Conservation (phyloP, 2,888 invertebrate species). For the Melieria picta region DNA sequence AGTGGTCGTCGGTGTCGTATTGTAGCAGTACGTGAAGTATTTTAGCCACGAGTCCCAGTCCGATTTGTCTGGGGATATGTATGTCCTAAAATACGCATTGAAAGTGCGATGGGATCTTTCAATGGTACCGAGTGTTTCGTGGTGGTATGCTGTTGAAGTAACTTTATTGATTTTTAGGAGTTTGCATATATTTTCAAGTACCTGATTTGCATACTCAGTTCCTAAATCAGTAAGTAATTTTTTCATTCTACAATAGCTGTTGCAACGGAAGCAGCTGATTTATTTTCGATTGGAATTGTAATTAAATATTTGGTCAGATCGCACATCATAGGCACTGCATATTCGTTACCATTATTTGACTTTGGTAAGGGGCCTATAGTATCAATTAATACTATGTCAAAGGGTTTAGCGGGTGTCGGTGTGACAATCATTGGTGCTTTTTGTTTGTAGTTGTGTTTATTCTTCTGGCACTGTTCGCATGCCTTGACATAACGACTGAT, state of each 20-base stretch:
- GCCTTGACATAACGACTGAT: neutral
- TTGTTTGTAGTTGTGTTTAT: no score
- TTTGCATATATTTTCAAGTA: conserved; percentile 33
- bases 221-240: conserved; percentile 34
- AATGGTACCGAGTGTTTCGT: conserved; percentile 30
- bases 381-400: no score
- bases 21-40: conserved; percentile 11
- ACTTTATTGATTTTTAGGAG: conserved; percentile 25
- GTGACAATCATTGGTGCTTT: no score
- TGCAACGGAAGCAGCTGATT: conserved; percentile 37
- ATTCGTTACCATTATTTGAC: no score
- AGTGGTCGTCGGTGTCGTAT: neutral
- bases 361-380: no score
- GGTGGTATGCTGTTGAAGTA: conserved; percentile 25
- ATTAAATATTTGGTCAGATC: conserved; percentile 33
- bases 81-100: conserved; percentile 31
- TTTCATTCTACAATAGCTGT: conserved; percentile 43
- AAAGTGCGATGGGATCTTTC: conserved; percentile 34
- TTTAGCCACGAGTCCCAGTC: conserved; percentile 2
- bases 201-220: conserved; percentile 40
- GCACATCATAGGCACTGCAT: neutral
- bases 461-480: neutral
- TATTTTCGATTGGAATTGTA: conserved; percentile 35
- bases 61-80: no score
- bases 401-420: no score